These are phyloP conservation scores for Phyllostomus discolor DNA, from an alignment of 2,113 vertebrate genomes.

Conservation along the genomic window DNA sequence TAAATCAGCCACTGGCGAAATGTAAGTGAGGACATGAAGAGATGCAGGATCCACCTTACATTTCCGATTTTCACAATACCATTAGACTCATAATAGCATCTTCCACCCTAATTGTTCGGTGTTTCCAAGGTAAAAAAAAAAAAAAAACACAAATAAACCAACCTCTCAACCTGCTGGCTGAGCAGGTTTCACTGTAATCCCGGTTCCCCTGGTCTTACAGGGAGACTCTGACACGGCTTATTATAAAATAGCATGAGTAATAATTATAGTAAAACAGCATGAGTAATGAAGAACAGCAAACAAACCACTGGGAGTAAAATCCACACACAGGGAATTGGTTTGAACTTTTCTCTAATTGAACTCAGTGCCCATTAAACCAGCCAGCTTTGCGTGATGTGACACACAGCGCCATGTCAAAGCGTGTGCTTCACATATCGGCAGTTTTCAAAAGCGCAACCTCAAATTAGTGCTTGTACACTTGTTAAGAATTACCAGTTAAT, in stretches of 20 bases:
- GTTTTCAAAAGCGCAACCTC: not conserved
- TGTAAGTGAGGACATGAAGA: not conserved
- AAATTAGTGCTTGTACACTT: not conserved
- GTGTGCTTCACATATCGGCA: not conserved
- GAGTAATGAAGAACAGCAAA: not conserved
- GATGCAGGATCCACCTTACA: not conserved
- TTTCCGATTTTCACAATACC: not conserved
- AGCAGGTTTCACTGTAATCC: not conserved
- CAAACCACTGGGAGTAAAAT: not conserved
- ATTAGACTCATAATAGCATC: not conserved
- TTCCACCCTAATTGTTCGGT: not conserved
- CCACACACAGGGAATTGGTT: not conserved
- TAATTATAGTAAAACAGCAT: not conserved
- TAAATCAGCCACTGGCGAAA: not conserved
- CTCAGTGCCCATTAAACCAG: not conserved
- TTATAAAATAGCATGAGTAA: not conserved
- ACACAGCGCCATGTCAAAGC: not conserved
- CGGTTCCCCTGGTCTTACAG: not conserved
- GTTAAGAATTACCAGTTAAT: not conserved
- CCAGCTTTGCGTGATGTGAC: not conserved
- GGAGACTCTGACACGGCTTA: not conserved
- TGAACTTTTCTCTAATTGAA: not conserved
- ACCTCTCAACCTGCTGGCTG: not conserved
- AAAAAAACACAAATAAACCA: not conserved
- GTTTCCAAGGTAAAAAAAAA: not conserved